phyloP scores from a whole-genome alignment of 2,888 invertebrate species.

The Mythimna albipuncta region DNA sequence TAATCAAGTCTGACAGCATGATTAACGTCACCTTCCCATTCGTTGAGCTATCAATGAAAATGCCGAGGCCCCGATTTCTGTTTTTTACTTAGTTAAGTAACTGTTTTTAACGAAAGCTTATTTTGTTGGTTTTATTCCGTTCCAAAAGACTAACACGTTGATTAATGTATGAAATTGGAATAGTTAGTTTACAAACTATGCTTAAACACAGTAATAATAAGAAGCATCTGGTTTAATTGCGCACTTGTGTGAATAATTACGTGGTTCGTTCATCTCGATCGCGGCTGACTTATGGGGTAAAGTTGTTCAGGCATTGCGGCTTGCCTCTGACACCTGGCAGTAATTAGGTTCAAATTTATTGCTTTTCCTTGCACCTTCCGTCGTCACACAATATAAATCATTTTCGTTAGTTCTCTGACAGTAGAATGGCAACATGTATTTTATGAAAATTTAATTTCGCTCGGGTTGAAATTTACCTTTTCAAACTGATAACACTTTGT shows the following conservation, averaged over 20 bases:
- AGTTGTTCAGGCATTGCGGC: conserved; percentile 81
- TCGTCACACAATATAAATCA: conserved; percentile 76
- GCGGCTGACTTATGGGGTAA: conserved; percentile 82
- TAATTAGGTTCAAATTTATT: conserved; percentile 86
- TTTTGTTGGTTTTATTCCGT: conserved; percentile 53
- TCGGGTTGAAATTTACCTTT: conserved; percentile 61
- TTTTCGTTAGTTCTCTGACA: conserved; percentile 74
- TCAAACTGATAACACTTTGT: conserved; percentile 50
- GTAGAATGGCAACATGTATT: conserved; percentile 66
- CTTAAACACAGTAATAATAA: conserved; percentile 55
- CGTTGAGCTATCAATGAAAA: conserved; percentile 78
- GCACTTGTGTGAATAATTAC: conserved; percentile 69
- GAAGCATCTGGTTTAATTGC: conserved; percentile 61
- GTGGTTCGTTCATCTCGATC: conserved; percentile 78
- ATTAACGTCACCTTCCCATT: conserved; percentile 84
- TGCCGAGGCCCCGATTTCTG: conserved; percentile 70
- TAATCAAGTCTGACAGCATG: conserved; percentile 86
- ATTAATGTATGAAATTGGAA: conserved; percentile 52
- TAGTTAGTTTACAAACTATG: conserved; percentile 54
- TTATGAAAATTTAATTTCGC: conserved; percentile 69
- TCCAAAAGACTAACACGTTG: conserved; percentile 42
- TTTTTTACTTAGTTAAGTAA: conserved; percentile 68
- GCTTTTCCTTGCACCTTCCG: conserved; percentile 78
- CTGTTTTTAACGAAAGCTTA: conserved; percentile 65
- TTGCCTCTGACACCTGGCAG: conserved; percentile 86